A percentile compares a stretch with the other conserved stretches of the same genome.
phyloP scores from a whole-genome alignment of 2,797 vertebrate genomes.

The Ctenochaetus hawaiiensis region DNA sequence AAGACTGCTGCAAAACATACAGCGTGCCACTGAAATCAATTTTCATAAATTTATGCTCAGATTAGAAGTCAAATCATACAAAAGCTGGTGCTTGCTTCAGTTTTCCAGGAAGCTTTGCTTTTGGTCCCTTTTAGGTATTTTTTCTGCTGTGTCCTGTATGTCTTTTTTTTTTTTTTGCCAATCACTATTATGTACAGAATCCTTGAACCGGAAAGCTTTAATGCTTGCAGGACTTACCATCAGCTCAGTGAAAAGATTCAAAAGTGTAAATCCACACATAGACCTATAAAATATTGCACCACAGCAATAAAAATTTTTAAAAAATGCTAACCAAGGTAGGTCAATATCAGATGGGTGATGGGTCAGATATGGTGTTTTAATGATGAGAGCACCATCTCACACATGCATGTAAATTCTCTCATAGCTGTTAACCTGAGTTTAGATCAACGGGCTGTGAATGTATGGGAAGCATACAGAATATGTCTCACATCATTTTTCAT shows the following conservation, averaged over 20 bases:
- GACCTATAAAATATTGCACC: not conserved
- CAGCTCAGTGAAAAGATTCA: not conserved
- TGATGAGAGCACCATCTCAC: not conserved
- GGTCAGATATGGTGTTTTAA: not conserved
- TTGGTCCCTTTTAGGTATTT: conserved; percentile 10
- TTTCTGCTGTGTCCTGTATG: not conserved
- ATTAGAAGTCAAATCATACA: not conserved
- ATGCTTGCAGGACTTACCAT: not conserved
- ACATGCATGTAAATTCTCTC: not conserved
- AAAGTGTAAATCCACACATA: not conserved
- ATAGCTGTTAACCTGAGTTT: not conserved
- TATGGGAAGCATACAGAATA: not conserved
- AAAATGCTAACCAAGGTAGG: not conserved
- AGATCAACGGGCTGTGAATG: not conserved
- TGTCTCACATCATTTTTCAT: conserved; percentile 6
- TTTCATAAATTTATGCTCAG: not conserved
- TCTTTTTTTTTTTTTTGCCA: conserved; percentile 10
- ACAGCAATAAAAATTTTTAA: not conserved
- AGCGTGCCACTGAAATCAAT: not conserved
- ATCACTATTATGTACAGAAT: conserved; percentile 11
- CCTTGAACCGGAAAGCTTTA: conserved; percentile 6
- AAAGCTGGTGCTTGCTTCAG: not conserved
- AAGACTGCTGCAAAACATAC: too few relatives aligned
- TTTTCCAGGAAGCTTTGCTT: conserved; percentile 12
- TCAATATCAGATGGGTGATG: not conserved